Base-by-base conservation (phyloP, 2,113 vertebrate genomes). In the Condylura cristata region DNA sequence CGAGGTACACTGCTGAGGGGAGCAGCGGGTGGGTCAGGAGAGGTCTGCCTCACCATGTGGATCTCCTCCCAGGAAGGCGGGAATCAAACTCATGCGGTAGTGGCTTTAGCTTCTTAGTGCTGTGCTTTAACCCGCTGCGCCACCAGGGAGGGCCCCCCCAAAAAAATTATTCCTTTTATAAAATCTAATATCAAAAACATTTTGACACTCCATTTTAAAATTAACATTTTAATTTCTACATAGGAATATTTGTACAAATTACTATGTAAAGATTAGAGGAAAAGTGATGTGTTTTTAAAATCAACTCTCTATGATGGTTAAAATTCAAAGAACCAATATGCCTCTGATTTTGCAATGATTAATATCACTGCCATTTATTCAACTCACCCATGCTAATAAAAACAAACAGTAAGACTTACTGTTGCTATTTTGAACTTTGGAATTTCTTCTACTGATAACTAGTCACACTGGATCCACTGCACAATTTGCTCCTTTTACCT, bases 161-260 rank as follows among this genome's bases (percentile, higher is more conserved):
- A 75, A 88, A n/a, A 3, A 30, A 74, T 83, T 30, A 75, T 34
- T 79, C 13, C 3, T 34, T 93, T 90, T 58, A 60, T 30, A 66
- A 53, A 89, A 93, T 30, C n/a, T 63, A 87, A 46, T n/a, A 74
- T 41, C 34, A 66, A 95, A 82, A 84, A 32, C 60, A 75, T 39
- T n/a, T 4, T n/a, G 14, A 63, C 11, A 32, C 0, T 41, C 8
- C 51, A 41, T 13, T 86, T 86, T 86, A 41, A 87, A 90, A 90
- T 89, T 34, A 79, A 60, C 3, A 53, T 70, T 76, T 89, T 89
- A 66, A 3, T 66, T 80, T 80, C 18, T 28, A 17, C 20, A 5
- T 88, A 80, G 76, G 18, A 18, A 65, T 92, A 66, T 84, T 80
- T 83, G 44, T 56, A 80, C 37, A 65, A 11, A 16, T 2, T 20